Percentiles rank a stretch among this genome's conserved stretches.
These are phyloP conservation scores for Leuctra nigra DNA, from an alignment of 2,888 invertebrate species.

Conservation along the genomic window DNA sequence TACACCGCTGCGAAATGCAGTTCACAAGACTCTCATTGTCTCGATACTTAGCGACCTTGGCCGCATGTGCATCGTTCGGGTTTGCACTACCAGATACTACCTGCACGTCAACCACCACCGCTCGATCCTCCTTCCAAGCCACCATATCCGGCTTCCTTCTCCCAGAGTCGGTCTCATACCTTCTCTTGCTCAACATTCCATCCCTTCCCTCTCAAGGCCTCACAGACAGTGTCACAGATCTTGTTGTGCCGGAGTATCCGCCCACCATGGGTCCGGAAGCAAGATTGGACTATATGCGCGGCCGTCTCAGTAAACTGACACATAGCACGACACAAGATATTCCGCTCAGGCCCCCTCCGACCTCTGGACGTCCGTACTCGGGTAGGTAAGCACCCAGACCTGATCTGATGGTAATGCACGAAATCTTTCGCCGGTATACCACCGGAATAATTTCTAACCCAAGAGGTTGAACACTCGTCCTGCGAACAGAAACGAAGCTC, in stretches of 20 bases:
- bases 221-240: conserved; percentile 30
- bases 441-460: conserved; percentile 27
- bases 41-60: background rate
- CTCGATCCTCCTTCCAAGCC: conserved; percentile 29
- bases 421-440: conserved; percentile 35
- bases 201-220: conserved; percentile 30
- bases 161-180: conserved; percentile 32
- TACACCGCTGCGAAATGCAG: background rate
- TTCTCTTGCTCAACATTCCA: conserved; percentile 34
- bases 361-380: conserved; percentile 33
- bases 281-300: conserved; percentile 35
- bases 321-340: conserved; percentile 33
- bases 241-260: conserved; percentile 35
- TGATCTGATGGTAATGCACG: conserved; percentile 33
- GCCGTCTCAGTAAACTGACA: conserved; percentile 35
- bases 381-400: conserved; percentile 36
- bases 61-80: no score
- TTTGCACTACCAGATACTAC: conserved; percentile 34
- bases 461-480: background rate
- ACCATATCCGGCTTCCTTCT: conserved; percentile 35
- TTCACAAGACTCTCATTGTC: background rate
- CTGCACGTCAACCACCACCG: conserved; percentile 36
- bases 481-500: conserved; percentile 28
- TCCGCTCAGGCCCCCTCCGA: conserved; percentile 15
- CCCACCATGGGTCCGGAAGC: conserved; percentile 37